Evolutionary conservation across 2,888 invertebrate genomes (phyloP).

Genomic region (Heliconius erato): DNA sequence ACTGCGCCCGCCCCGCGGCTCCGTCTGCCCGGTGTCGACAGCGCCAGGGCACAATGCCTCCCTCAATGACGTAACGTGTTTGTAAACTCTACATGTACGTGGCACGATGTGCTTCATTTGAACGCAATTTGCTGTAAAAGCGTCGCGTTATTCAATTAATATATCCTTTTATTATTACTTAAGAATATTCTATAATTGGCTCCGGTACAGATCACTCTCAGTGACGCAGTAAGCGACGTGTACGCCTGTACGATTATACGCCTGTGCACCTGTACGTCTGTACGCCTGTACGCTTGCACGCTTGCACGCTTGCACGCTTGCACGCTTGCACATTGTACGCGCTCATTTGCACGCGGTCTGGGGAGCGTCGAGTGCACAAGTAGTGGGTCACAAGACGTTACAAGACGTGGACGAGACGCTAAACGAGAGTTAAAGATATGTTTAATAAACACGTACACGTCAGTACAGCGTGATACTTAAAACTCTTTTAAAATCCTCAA

Average conservation of each 20-base stretch:
- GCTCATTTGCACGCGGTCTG: slow-evolving; percentile 47
- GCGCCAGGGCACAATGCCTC: background rate
- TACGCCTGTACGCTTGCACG: no score
- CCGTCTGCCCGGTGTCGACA: slow-evolving; percentile 32
- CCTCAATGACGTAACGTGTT: background rate
- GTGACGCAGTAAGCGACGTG: background rate
- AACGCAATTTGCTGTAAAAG: background rate
- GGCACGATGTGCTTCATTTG: background rate
- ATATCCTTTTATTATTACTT: slow-evolving; percentile 21
- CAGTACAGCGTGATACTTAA: no score
- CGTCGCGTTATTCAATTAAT: background rate
- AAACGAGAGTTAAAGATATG: background rate
- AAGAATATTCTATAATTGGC: background rate
- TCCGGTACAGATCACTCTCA: background rate
- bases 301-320: no score
- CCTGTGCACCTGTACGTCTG: no score
- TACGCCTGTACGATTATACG: background rate
- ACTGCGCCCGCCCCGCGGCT: slow-evolving; percentile 16
- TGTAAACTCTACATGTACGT: background rate
- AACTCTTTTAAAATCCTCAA: no score
- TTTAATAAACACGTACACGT: no score
- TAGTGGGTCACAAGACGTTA: slow-evolving; percentile 13
- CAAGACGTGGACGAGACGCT: slow-evolving; percentile 8
- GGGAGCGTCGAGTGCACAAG: slow-evolving; percentile 32
- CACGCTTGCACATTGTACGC: background rate